Evolutionary conservation across 2,797 vertebrate species (phyloP), one percentile per base, ranked within the genome.

Genomic region (Rhinella marina): DNA sequence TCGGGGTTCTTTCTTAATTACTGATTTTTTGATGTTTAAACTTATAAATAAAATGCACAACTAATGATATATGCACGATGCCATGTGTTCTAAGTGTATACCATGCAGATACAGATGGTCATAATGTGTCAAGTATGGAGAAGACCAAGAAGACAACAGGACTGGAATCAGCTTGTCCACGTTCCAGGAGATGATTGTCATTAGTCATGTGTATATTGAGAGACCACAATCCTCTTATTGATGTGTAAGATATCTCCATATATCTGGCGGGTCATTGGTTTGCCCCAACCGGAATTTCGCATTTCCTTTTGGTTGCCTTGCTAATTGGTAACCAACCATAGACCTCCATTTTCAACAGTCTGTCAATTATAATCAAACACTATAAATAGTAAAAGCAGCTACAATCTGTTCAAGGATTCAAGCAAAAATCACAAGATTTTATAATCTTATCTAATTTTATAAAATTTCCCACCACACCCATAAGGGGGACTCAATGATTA

Each of bases 11-110:
- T 73, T 41, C 21, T 64, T 41, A 81, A 81, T 86, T 29, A 27
- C 59, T 86, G 78, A 81, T 61, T 64, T 27, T 85, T 62, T 66
- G 72, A 64, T 64, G 84, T 77, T 54, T 29, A 77, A 85, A 25
- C 19, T 27, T 77, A 19, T 54, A 32, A 27, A 54, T 77, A 66
- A 85, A 77, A 62, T 84, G 72, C 75, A 25, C 21, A 48, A 84
- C 27, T 76, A 73, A 57, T 23, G 72, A 27, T 32, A 80, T 57
- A 80, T n/a, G 29, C 59, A 12, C 0, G 10, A 50, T 64, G n/a
- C 3, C 17, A 21, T 14, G 1, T 64, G 16, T 66, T 7, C 17
- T 81, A 16, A 6, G 27, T 79, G 25, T 29, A 56, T 27, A 57
- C 17, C 21, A 23, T 41, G 57, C 0, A 56, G 57, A 23, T 27